Base-by-base conservation (phyloP, 2,888 invertebrate genomes). In the Melanophora roralis region DNA sequence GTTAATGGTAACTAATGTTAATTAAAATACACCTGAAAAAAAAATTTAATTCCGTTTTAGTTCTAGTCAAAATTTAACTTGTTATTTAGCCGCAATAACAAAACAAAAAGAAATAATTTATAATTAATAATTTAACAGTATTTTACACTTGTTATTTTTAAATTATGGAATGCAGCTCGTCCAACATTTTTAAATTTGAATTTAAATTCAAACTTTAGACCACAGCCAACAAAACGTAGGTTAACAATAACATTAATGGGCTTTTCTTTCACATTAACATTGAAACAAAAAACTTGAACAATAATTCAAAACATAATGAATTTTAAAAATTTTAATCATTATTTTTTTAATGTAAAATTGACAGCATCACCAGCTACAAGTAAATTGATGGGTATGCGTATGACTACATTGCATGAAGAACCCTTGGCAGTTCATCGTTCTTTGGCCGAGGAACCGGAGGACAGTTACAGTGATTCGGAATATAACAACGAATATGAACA, bases 111-210 rank as follows among this genome's bases (percentile, higher is more conserved):
- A 27, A n/a, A n/a, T 43, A 21, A 36, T 36, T 16, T 36, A 9
- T 19, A 27, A 55, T 9, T 47, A 74, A 53, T 65, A n/a, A n/a
- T n/a, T n/a, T n/a, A n/a, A n/a, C n/a, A n/a, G n/a, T 60, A 14
- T 62, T 69, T 43, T 72, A 34, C 19, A 27, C 12, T 47, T 71
- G 53, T 32, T 49, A 69, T 62, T 57, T 47, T 55, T 16, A 53
- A 51, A 53, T 65, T 27, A 78, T 84, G 89, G 87, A 91, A 94
- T 95, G 93, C 97, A 98, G 98, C 98, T 91, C 96, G 98, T 89
- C 98, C 98, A 90, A 98, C 97, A 91, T 98, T 97, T 94, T 95
- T 98, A 92, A 98, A 97, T 94, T 95, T 98, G 93, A 97, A 95
- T 93, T 93, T 96, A 93, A 97, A 96, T 93, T 94, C 96, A 92